A percentile compares a stretch with the other conserved stretches of the same genome.
Conservation (phyloP, 2,888 invertebrate species). For the Hydroisotoma schaefferi region DNA sequence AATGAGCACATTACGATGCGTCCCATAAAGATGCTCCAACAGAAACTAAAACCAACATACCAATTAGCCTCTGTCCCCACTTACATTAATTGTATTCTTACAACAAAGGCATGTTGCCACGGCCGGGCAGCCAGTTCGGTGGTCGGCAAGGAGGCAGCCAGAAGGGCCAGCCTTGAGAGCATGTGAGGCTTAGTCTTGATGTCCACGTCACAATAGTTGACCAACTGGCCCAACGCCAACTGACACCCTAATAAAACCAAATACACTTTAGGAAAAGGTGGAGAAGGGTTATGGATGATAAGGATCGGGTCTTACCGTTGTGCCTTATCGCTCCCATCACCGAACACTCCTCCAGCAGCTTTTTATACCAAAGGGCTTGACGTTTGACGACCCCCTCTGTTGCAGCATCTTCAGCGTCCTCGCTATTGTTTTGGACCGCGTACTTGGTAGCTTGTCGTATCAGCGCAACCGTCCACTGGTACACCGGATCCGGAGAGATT, state of each 20-base stretch:
- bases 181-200: slow-evolving; percentile 39
- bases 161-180: slow-evolving; percentile 37
- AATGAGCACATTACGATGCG: slow-evolving; percentile 31
- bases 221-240: slow-evolving; percentile 26
- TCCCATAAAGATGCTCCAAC: slow-evolving; percentile 35
- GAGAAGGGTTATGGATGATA: background rate
- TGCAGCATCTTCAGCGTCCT: slow-evolving; percentile 14
- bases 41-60: slow-evolving; percentile 29
- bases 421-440: background rate
- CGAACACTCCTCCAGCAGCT: slow-evolving; percentile 33
- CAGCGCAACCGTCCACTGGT: slow-evolving; percentile 32
- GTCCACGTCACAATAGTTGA: slow-evolving; percentile 44
- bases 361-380: slow-evolving; percentile 41
- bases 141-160: slow-evolving; percentile 40
- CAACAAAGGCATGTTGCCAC: slow-evolving; percentile 42
- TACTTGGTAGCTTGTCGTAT: slow-evolving; percentile 32
- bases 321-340: slow-evolving; percentile 38
- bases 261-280: too few species aligned
- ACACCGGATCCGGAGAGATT: slow-evolving; percentile 35
- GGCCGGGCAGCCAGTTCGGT: slow-evolving; percentile 41
- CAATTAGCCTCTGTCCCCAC: background rate
- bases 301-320: slow-evolving; percentile 16
- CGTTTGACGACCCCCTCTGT: slow-evolving; percentile 20
- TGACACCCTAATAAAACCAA: slow-evolving; percentile 23
- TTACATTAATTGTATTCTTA: slow-evolving; percentile 10